Conservation (phyloP, 2,113 vertebrate genomes). For the Australoheros scitulus region DNA sequence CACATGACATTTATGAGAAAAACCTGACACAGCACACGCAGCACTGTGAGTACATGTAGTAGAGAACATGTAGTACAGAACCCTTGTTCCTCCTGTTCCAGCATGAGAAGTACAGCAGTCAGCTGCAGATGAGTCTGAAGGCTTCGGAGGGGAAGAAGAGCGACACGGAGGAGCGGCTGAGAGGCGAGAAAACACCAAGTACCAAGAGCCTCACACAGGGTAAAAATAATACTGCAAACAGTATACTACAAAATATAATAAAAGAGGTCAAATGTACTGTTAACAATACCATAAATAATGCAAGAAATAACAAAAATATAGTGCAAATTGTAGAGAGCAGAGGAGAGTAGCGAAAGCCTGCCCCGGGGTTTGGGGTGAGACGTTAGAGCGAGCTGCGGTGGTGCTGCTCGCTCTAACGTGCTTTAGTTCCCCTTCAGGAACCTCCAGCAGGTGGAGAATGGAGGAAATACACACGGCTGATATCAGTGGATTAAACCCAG, state of each 20-base stretch:
- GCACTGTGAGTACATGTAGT: background rate
- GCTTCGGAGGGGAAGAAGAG: constrained; percentile 66
- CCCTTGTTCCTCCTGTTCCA: constrained; percentile 54
- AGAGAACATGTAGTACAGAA: background rate
- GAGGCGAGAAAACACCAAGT: constrained; percentile 82
- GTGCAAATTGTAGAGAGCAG: background rate
- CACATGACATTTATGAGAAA: too few relatives aligned
- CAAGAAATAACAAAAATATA: background rate
- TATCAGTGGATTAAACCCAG: too few relatives aligned
- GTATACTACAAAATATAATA: background rate
- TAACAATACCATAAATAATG: background rate
- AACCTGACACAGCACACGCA: background rate
- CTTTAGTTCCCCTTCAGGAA: too few relatives aligned
- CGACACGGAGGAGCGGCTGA: constrained; percentile 80
- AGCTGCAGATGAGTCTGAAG: constrained; percentile 89
- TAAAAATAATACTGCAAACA: background rate
- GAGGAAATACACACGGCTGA: too few relatives aligned
- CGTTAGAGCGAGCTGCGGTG: background rate
- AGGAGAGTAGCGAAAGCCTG: background rate
- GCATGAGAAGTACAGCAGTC: constrained; percentile 98
- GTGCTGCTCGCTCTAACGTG: too few relatives aligned
- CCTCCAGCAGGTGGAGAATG: too few relatives aligned
- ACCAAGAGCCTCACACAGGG: constrained; percentile 52
- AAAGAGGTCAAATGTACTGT: background rate
- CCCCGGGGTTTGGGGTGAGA: background rate